phyloP scores from a whole-genome alignment of 2,888 invertebrate species.

The Antheraea yamamai region DNA sequence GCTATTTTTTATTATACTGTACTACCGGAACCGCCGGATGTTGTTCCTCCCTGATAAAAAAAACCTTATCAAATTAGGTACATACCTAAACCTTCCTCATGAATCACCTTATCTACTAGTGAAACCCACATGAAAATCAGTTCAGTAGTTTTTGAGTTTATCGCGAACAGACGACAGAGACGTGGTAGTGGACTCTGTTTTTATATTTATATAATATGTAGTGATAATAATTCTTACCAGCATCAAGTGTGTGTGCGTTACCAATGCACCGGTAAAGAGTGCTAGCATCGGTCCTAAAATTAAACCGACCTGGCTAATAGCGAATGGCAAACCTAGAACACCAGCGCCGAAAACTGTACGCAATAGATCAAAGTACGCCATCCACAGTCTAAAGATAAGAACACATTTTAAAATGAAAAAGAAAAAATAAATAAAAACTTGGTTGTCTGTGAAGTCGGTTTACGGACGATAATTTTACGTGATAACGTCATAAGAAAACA shows the following conservation, averaged over 20 bases:
- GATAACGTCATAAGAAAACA: no score
- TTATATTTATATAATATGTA: background rate
- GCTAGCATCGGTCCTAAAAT: constrained; percentile 51
- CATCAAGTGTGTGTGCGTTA: constrained; percentile 52
- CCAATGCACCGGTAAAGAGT: constrained; percentile 43
- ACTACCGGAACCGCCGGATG: no score
- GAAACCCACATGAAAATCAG: no score
- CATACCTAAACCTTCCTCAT: no score
- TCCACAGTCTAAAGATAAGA: constrained; percentile 46
- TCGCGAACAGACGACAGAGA: no score
- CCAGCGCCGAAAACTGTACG: constrained; percentile 56
- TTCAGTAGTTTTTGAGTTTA: no score
- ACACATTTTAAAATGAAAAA: background rate
- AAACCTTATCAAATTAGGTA: no score
- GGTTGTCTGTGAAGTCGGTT: no score
- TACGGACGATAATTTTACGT: no score
- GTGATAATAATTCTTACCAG: constrained; percentile 42
- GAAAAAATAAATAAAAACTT: background rate
- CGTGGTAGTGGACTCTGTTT: no score
- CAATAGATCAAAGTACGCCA: constrained; percentile 63
- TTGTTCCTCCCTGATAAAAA: no score
- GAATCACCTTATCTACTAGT: no score
- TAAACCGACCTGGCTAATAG: constrained; percentile 57
- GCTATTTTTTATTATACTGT: background rate
- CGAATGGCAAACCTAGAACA: constrained; percentile 57